Evolutionary conservation across 92 coral and sea anemone species (phyloP), one percentile per base, ranked within the genome.

Genomic region (Epizoanthus scotinus): DNA sequence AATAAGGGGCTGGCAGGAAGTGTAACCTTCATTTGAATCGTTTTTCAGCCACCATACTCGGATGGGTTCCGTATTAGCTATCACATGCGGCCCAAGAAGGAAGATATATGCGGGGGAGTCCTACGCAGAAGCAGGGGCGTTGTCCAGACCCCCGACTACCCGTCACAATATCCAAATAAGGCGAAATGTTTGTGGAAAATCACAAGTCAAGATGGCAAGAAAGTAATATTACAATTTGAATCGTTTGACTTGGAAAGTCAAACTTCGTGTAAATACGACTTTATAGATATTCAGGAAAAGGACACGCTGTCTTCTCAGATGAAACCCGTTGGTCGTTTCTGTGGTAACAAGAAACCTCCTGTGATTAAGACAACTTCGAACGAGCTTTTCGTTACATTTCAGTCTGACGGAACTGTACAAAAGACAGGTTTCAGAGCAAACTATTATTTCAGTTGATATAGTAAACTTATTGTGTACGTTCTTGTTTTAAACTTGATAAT

Each of bases 401-500:
- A 67, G 24, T 92, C 97, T 17, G 97, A 92, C 60, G 88, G 89
- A 22, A 89, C 97, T 56, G 92, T 92, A 18, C 93, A 89, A 31
- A 84, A 81, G 73, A 75, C 80, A 17, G 97, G 97, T 5, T 92
- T 92, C 74, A 78, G 86, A 20, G 93, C 97, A 6, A 77, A 74
- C 44, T 89, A 89, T 54, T 70, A 75, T 15, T 31, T 67, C 38
- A 75, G 57, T 59, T 75, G 68, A 75, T 53, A 75, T 53, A 15
- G 20, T 56, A 22, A 75, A 47, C 52, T 47, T 47, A 47, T 10
- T 2, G 12, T 2, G 10, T 9, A 47, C 52, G 52, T 10, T 47
- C 14, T 47, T 47, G 14, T 47, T 47, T 47, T 47, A 47, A 47
- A 47, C 52, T 2, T 47, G 14, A 2, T 6, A 47, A 47, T 15